Percentiles rank a stretch among this genome's conserved stretches.
These are phyloP conservation scores for Hiodon tergisus DNA, from an alignment of 2,113 vertebrate species.

Conservation along the genomic window DNA sequence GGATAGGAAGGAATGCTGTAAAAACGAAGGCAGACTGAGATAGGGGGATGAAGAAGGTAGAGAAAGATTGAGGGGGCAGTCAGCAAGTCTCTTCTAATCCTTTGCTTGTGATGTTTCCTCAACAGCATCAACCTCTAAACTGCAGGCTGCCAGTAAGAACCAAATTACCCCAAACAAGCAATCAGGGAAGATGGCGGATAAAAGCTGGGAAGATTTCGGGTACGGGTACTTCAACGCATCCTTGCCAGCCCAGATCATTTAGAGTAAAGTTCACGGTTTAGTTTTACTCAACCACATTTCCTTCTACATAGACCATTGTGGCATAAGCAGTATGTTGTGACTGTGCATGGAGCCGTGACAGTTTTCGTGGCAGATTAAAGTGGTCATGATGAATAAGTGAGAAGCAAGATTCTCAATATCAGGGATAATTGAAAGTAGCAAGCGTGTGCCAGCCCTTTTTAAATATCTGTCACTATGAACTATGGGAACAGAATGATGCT, in stretches of 20 bases:
- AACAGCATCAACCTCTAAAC: slow-evolving; percentile 39
- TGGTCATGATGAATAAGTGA: too few species aligned
- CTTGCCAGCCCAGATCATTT: not conserved
- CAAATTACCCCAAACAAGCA: slow-evolving; percentile 36
- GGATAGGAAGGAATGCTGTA: slow-evolving; percentile 1
- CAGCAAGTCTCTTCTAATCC: slow-evolving; percentile 40
- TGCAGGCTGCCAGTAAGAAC: slow-evolving; percentile 27
- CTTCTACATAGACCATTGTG: too few species aligned
- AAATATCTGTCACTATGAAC: too few species aligned
- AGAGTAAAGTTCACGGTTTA: not conserved
- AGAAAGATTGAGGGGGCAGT: slow-evolving; percentile 18
- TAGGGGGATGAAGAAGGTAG: slow-evolving; percentile 7
- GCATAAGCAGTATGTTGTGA: too few species aligned
- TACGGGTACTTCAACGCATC: not conserved
- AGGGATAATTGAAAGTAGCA: too few species aligned
- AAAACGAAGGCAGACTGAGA: slow-evolving; percentile 19
- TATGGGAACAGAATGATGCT: too few species aligned
- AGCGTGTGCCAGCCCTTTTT: too few species aligned
- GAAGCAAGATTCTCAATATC: too few species aligned
- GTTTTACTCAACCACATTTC: too few species aligned
- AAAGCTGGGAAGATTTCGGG: not conserved
- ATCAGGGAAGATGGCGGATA: slow-evolving; percentile 11
- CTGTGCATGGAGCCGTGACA: too few species aligned
- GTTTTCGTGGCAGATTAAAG: too few species aligned
- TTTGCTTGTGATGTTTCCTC: slow-evolving; percentile 39